A percentile compares a stretch with the other conserved stretches of the same genome.
Conservation (phyloP, 2,797 vertebrate genomes). For the Tarsius wallacei region DNA sequence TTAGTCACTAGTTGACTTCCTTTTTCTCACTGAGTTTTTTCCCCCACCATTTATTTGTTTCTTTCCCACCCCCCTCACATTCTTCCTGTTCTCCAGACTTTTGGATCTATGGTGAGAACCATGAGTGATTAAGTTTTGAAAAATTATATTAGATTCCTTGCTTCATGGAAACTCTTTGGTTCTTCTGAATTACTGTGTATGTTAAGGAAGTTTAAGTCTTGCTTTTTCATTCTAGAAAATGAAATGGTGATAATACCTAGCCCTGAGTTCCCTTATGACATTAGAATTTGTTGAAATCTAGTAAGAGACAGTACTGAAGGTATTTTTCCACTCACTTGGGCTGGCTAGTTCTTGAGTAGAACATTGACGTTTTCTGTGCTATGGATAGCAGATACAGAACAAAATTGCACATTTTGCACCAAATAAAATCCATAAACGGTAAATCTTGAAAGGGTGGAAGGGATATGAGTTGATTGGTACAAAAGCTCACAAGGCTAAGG, state of each 20-base stretch:
- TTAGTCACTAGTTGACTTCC: neutral
- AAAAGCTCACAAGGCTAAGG: neutral
- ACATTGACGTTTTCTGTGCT: slow-evolving; percentile 39
- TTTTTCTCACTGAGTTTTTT: neutral
- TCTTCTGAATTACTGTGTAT: slow-evolving; percentile 50
- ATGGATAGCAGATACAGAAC: neutral
- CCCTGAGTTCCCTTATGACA: neutral
- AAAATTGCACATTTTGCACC: neutral
- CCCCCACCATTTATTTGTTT: neutral
- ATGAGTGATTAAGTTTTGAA: slow-evolving; percentile 7
- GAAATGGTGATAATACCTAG: slow-evolving; percentile 3
- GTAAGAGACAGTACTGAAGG: neutral
- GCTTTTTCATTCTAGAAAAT: slow-evolving; percentile 41
- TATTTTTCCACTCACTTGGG: neutral
- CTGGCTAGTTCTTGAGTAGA: slow-evolving; percentile 21
- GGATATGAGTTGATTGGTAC: slow-evolving; percentile 18
- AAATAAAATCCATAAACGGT: neutral
- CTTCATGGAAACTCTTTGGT: slow-evolving; percentile 17
- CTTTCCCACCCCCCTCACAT: neutral
- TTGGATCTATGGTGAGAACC: slow-evolving; percentile 23
- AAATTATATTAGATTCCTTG: slow-evolving; percentile 7
- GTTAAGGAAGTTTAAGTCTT: slow-evolving; percentile 52
- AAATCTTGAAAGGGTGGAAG: neutral
- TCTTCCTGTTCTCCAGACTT: neutral
- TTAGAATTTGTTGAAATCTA: slow-evolving; percentile 31